A percentile compares a stretch with the other conserved stretches of the same genome.
phyloP scores from a whole-genome alignment of 2,113 vertebrate species.

The Hippocampus comes region DNA sequence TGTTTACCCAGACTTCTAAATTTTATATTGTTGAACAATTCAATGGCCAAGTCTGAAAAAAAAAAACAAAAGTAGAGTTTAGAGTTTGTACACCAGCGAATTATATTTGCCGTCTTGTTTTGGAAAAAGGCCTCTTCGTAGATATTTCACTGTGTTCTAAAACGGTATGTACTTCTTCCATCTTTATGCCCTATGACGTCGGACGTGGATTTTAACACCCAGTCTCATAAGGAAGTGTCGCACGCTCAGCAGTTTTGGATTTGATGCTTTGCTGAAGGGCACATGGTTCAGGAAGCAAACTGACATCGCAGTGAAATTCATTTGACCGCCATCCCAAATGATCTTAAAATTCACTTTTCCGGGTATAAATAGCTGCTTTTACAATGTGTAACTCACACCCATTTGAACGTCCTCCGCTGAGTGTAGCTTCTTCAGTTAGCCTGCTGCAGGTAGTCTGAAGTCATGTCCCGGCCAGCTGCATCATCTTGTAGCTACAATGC shows the following conservation, averaged over 20 bases:
- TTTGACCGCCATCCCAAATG: neutral
- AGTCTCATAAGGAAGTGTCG: too few species aligned
- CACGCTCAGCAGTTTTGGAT: neutral
- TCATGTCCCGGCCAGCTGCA: neutral
- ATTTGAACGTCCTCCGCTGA: neutral
- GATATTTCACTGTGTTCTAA: neutral
- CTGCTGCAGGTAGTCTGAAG: neutral
- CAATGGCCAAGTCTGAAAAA: neutral
- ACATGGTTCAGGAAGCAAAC: neutral
- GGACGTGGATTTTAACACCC: neutral
- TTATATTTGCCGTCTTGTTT: neutral
- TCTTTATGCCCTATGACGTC: too few species aligned
- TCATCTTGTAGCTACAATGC: neutral
- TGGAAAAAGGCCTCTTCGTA: neutral
- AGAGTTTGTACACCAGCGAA: neutral
- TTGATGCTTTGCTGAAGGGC: neutral
- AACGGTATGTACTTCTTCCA: neutral
- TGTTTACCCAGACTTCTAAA: neutral
- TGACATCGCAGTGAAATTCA: neutral
- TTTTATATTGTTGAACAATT: neutral
- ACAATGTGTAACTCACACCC: neutral
- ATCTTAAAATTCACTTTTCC: neutral
- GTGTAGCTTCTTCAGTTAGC: neutral
- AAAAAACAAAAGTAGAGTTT: neutral
- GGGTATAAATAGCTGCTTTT: neutral